Percentiles rank a stretch among this genome's conserved stretches.
phyloP scores from a whole-genome alignment of 2,797 vertebrate genomes.

The Neostethus bicornis region DNA sequence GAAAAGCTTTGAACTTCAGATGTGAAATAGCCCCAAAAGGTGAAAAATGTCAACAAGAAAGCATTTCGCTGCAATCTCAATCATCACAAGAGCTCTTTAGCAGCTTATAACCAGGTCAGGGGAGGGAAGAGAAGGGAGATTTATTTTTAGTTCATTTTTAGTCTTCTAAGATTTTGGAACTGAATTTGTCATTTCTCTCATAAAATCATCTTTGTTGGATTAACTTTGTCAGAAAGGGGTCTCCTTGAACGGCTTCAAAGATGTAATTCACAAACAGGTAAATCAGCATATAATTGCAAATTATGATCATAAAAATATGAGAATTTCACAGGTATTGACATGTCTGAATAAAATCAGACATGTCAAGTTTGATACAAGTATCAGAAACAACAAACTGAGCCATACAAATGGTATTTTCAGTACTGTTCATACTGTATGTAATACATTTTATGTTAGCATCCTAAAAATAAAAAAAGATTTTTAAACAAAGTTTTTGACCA shows the following conservation, averaged over 20 bases:
- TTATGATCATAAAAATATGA: not conserved
- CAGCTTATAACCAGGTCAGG: slow-evolving; percentile 31
- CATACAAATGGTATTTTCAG: no score
- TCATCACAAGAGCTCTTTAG: slow-evolving; percentile 54
- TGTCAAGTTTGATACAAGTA: no score
- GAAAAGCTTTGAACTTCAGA: not conserved
- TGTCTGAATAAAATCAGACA: no score
- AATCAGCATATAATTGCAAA: not conserved
- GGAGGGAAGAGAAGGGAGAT: not conserved
- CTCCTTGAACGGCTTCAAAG: not conserved
- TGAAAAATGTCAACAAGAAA: slow-evolving; percentile 11
- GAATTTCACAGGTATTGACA: not conserved
- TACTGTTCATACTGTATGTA: no score
- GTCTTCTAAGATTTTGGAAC: slow-evolving; percentile 3
- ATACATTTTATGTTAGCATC: no score
- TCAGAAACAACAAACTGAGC: no score
- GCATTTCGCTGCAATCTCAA: slow-evolving; percentile 37
- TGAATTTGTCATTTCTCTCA: slow-evolving; percentile 5
- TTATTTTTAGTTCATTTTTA: slow-evolving; percentile 1
- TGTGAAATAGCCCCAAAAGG: slow-evolving; percentile 19
- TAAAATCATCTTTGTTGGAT: not conserved
- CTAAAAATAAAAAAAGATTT: no score
- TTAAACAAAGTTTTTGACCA: no score
- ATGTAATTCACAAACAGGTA: not conserved
- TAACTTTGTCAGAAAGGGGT: slow-evolving; percentile 1